phyloP scores from a whole-genome alignment of 2,888 invertebrate species.

The Phaonia tiefii region DNA sequence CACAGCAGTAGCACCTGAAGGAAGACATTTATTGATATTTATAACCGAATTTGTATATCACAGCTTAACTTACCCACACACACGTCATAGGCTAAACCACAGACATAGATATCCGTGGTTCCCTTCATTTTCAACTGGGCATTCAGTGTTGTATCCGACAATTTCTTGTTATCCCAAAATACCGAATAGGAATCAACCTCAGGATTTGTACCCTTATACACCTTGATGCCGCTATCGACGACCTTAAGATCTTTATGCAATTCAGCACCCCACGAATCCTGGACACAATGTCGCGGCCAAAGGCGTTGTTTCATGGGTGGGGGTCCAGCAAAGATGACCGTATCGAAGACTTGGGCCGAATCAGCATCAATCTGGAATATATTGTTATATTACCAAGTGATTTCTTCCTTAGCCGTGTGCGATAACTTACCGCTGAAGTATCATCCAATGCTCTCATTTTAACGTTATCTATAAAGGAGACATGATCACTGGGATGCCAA shows the following conservation, averaged over 20 bases:
- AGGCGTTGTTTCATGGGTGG: conserved; percentile 92
- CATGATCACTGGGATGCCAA: conserved; percentile 96
- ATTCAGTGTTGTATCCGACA: conserved; percentile 91
- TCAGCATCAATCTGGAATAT: conserved; percentile 85
- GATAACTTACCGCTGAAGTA: conserved; percentile 84
- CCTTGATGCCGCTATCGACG: conserved; percentile 87
- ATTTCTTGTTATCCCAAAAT: conserved; percentile 98
- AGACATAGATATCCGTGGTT: conserved; percentile 95
- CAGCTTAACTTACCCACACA: conserved; percentile 88
- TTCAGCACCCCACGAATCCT: conserved; percentile 97
- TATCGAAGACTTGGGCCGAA: conserved; percentile 92
- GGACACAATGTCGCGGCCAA: conserved; percentile 98
- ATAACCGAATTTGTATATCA: neutral
- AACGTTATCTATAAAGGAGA: conserved; percentile 97
- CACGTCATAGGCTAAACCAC: conserved; percentile 96
- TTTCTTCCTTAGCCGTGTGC: neutral
- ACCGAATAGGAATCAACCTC: conserved; percentile 98
- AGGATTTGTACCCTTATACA: conserved; percentile 95
- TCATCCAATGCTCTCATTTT: conserved; percentile 87
- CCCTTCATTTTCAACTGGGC: conserved; percentile 89
- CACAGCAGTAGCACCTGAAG: conserved; percentile 89
- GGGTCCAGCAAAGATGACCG: conserved; percentile 94
- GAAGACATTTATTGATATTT: neutral
- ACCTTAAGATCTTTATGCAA: conserved; percentile 93
- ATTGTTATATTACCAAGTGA: neutral